Evolutionary conservation across 2,797 vertebrate genomes (phyloP), one percentile per base, ranked within the genome.

Genomic region (Alfaro cultratus): DNA sequence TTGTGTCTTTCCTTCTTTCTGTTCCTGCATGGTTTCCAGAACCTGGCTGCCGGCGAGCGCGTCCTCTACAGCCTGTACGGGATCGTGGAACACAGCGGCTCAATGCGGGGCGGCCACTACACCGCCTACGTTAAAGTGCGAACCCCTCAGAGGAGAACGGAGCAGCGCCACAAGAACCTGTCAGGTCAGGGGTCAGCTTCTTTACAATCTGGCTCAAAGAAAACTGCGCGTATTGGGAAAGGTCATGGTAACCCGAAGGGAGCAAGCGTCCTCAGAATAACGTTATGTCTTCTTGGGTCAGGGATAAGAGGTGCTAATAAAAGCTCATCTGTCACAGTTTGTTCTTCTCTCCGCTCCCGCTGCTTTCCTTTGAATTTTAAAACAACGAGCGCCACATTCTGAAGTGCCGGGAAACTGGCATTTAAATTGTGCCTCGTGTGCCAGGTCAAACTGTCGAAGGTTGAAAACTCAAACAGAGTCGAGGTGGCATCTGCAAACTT

Each of bases 71-170:
- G 96, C 72, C 96, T 99, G 18, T 99, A 99, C 34, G 98, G 98
- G 85, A 96, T 99, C 82, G 98, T 99, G 29, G 98, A 99, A 76
- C 98, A 99, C 49, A 98, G 97, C 0, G 98, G 98, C 62, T 99
- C 98, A 0, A 99, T 99, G 98, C 96, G 97, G 62, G 98, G 97
- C 9, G 98, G 98, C 9, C 98, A 99, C 87, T 99, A 99, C 77
- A 95, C 97, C 0, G 98, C 98, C 0, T 99, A 99, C 16, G 98
- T 99, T 76, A 99, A 97, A 95, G 97, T 99, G 82, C 96, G 98
- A 39, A 49, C 95, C 11, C 95, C 97, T 1, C 96, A 96, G 89
- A 96, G 92, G 92, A 97, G 94, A 86, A 64, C 88, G 0, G 97
- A 98, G 10, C 95, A 94, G 21, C 93, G 97, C 51, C 96, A 96